These are phyloP conservation scores for Pollimyrus isidori DNA, from an alignment of 2,113 vertebrate genomes.

Conservation along the genomic window DNA sequence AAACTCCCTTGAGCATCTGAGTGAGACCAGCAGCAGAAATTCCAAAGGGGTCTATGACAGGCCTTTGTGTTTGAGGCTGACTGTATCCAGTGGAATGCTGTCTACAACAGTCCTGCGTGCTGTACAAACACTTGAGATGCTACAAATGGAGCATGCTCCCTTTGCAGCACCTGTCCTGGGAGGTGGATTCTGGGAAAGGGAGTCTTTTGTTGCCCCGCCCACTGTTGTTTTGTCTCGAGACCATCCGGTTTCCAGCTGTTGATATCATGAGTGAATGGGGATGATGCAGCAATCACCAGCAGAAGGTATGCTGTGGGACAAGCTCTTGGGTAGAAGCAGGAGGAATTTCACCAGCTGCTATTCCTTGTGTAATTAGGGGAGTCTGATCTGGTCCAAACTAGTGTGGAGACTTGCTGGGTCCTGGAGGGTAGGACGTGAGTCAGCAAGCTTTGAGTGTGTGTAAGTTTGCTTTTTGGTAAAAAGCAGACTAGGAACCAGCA, in stretches of 20 bases:
- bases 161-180: conserved; percentile 17
- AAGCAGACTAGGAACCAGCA: neutral
- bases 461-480: neutral
- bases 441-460: conserved; percentile 2
- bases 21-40: neutral
- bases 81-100: conserved; percentile 16
- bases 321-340: neutral
- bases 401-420: neutral
- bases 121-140: conserved; percentile 38
- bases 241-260: neutral
- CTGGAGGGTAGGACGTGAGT: neutral
- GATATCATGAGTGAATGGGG: neutral
- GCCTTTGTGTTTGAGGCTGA: neutral
- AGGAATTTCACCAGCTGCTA: neutral
- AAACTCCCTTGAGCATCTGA: too few relatives aligned
- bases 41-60: neutral
- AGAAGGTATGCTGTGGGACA: neutral
- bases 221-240: neutral
- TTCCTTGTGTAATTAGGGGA: neutral
- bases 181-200: conserved; percentile 19
- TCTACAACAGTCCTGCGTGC: conserved; percentile 34
- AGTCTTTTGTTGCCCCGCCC: neutral
- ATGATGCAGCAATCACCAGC: neutral
- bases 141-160: conserved; percentile 30
- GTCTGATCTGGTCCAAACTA: conserved; percentile 5